These are phyloP conservation scores for Macrotis lagotis DNA, from an alignment of 2,113 vertebrate species.

Conservation along the genomic window DNA sequence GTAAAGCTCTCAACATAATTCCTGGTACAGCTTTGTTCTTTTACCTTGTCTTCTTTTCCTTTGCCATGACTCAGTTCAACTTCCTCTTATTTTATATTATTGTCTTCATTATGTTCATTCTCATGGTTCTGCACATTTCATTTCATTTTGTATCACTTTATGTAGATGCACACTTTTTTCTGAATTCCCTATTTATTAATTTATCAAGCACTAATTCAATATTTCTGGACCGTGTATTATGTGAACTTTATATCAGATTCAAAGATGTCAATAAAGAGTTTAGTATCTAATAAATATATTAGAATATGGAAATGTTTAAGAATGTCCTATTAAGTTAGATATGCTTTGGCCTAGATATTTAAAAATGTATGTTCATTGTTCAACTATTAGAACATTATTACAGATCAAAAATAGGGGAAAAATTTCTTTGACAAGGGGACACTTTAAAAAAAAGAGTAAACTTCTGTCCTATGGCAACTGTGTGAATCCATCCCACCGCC, in stretches of 20 bases:
- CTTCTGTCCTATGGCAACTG: conserved; percentile 21
- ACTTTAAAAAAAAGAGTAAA: conserved; percentile 25
- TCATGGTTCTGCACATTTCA: background rate
- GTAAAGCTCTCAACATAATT: conserved; percentile 44
- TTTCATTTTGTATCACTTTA: background rate
- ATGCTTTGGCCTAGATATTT: background rate
- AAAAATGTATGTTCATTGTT: background rate
- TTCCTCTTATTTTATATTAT: background rate
- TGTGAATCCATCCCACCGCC: background rate
- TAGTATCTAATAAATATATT: background rate
- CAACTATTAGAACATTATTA: background rate
- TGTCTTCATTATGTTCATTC: background rate
- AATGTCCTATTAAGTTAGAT: background rate
- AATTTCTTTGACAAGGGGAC: background rate
- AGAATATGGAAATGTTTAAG: background rate
- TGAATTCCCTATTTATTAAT: background rate
- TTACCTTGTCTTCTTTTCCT: background rate
- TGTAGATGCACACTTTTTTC: background rate
- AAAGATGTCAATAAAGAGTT: background rate
- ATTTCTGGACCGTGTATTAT: background rate
- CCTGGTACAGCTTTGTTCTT: background rate
- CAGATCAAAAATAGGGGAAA: background rate
- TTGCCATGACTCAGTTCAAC: background rate
- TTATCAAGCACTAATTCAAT: background rate
- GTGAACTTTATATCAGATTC: background rate